Evolutionary conservation across 92 coral and sea anemone genomes (phyloP).

Genomic region (Porites lobata): DNA sequence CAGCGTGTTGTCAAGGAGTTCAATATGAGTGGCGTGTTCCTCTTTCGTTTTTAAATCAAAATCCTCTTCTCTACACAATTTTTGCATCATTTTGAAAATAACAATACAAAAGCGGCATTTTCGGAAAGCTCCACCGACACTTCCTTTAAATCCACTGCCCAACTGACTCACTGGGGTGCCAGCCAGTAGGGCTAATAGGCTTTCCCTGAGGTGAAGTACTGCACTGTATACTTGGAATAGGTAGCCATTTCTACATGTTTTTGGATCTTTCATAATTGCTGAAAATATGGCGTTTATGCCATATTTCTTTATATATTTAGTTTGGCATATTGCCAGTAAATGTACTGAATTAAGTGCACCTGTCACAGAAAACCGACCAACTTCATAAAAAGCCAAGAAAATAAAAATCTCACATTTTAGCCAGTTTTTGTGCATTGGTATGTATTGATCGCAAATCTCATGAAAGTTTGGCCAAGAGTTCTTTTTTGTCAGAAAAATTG

Average conservation of each 20-base stretch:
- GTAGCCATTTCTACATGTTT: constrained; percentile 27
- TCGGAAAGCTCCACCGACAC: constrained; percentile 47
- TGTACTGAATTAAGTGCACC: too few relatives aligned
- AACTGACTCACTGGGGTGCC: constrained; percentile 55
- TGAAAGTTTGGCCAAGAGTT: too few relatives aligned
- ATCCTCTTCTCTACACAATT: constrained; percentile 27
- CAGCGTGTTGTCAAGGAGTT: constrained; percentile 41
- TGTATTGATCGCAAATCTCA: too few relatives aligned
- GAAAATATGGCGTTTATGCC: constrained; percentile 27
- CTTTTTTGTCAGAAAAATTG: too few relatives aligned
- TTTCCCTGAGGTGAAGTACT: constrained; percentile 15
- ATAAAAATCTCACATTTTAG: too few relatives aligned
- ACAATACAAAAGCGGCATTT: constrained; percentile 58
- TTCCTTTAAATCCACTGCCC: constrained; percentile 47
- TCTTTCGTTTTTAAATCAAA: constrained; percentile 27
- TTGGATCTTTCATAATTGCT: constrained; percentile 39
- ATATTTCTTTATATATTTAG: neutral
- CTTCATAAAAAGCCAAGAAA: too few relatives aligned
- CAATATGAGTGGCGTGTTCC: constrained; percentile 26
- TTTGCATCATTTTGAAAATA: constrained; percentile 31
- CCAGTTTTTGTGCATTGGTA: too few relatives aligned
- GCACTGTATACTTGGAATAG: constrained; percentile 14
- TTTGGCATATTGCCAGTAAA: too few relatives aligned
- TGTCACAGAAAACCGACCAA: too few relatives aligned
- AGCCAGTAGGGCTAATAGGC: constrained; percentile 35